Percentiles rank a stretch among this genome's conserved stretches.
phyloP scores from a whole-genome alignment of 2,113 vertebrate genomes.

The Paraplagusia blochii region DNA sequence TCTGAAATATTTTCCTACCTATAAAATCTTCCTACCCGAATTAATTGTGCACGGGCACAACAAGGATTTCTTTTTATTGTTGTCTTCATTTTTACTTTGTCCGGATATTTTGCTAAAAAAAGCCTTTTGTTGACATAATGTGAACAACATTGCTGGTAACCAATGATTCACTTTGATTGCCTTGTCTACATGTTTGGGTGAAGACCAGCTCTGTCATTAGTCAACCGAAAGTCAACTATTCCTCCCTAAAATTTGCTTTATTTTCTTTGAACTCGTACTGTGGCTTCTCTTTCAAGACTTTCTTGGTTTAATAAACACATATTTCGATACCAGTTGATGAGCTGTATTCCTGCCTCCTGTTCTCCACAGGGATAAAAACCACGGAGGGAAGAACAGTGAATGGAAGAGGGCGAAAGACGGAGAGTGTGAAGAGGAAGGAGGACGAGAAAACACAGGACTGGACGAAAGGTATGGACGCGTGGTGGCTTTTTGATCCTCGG shows the following conservation, averaged over 20 bases:
- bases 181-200: background rate
- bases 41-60: too few relatives aligned
- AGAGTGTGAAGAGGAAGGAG: conserved; percentile 88
- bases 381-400: conserved; percentile 90
- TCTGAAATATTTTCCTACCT: too few relatives aligned
- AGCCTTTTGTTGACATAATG: background rate
- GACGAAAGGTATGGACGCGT: conserved; percentile 81
- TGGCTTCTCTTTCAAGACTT: background rate
- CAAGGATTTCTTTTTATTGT: too few relatives aligned
- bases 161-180: background rate
- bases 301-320: background rate
- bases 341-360: conserved; percentile 9
- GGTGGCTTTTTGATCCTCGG: background rate
- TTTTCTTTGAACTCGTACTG: background rate
- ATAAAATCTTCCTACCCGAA: too few relatives aligned
- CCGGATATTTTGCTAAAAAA: too few relatives aligned
- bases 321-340: background rate
- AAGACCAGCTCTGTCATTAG: background rate
- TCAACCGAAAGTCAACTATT: background rate
- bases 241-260: background rate
- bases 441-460: conserved; percentile 86
- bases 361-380: conserved; percentile 80
- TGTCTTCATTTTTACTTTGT: too few relatives aligned
- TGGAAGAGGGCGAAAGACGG: conserved; percentile 90
- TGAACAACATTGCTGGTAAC: background rate